Base-by-base conservation (phyloP, 2,888 invertebrate species). In the Sipha maydis region DNA sequence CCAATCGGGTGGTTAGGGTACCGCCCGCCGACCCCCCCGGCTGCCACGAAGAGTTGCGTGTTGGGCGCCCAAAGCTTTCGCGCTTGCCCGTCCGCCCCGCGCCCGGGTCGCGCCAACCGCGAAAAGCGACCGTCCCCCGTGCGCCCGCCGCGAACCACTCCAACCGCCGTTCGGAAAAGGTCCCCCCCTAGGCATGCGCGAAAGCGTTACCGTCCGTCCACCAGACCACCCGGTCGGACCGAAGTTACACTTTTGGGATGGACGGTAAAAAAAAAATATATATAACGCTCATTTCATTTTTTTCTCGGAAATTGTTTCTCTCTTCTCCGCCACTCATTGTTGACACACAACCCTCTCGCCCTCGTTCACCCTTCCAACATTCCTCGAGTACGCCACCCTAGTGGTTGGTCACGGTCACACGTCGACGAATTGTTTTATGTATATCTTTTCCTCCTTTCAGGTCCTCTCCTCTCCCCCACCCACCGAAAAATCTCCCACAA, bases 21-120 rank as follows among this genome's bases (percentile, higher is more conserved):
- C 80, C 86, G 73, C 75, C 86, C 86, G 79, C 17, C 61, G 31
- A 75, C 73, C 86, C 86, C 85, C 86, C 86, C 61, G 80, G 80
- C 41, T 31, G 31, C 17, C 67, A 0, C 85, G 67, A 17, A 31
- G 77, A 77, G 38, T 69, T 79, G 85, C 85, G 79, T 56, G 48
- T 34, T 11, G 38, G 54, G 75, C 19, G 38, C 80, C 79, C 56
- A 73, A 78, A 88, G 80, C 75, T 80, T 7, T 71, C 79, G 86
- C 86, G 86, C 86, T 69, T 71, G 85, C 48, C 77, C 78, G 69
- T n/a, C 61, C 67, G 28, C 61, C 76, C n/a, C 54, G 0, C 3
- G 56, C 71, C 56, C 77, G 69, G 82, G 61, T 71, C 61, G n/a
- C 75, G 41, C 79, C 79, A 85, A 85, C 86, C 75, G 19, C 79